A percentile compares a stretch with the other conserved stretches of the same genome.
Conservation (phyloP, 2,113 vertebrate genomes). For the Malurus melanocephalus region DNA sequence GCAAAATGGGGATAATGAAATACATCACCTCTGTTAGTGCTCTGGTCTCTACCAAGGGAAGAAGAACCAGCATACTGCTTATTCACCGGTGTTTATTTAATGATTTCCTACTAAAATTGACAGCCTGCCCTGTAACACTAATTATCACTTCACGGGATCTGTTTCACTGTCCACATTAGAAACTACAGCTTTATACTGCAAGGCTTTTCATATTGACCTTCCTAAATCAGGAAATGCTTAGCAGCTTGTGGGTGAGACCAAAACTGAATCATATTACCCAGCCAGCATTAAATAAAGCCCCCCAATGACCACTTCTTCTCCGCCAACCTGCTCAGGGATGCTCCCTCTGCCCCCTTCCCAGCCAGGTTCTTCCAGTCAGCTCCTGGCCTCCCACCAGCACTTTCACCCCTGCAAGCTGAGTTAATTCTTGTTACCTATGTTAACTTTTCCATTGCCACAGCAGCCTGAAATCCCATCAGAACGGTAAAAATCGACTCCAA, state of each 20-base stretch:
- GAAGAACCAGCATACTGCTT: not conserved
- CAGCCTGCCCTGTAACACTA: not conserved
- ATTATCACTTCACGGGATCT: not conserved
- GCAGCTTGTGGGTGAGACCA: not conserved
- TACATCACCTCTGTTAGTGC: not conserved
- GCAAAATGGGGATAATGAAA: conserved; percentile 8
- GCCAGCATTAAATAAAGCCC: not conserved
- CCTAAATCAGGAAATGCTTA: not conserved
- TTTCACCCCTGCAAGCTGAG: not conserved
- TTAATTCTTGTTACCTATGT: not conserved
- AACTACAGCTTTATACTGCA: not conserved
- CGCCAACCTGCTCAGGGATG: not conserved
- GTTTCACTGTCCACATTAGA: not conserved
- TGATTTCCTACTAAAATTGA: conserved; percentile 12
- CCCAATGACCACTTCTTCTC: not conserved
- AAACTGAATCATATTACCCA: not conserved
- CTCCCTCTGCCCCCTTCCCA: not conserved
- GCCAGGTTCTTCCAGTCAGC: not conserved
- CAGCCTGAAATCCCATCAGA: not conserved
- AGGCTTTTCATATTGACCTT: not conserved
- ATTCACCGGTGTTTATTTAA: not conserved
- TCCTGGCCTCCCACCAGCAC: not conserved
- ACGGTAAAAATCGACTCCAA: not conserved
- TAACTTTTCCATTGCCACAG: not conserved
- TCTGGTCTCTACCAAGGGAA: not conserved